Conservation (phyloP, 2,888 invertebrate genomes). For the Coleophora deauratella region DNA sequence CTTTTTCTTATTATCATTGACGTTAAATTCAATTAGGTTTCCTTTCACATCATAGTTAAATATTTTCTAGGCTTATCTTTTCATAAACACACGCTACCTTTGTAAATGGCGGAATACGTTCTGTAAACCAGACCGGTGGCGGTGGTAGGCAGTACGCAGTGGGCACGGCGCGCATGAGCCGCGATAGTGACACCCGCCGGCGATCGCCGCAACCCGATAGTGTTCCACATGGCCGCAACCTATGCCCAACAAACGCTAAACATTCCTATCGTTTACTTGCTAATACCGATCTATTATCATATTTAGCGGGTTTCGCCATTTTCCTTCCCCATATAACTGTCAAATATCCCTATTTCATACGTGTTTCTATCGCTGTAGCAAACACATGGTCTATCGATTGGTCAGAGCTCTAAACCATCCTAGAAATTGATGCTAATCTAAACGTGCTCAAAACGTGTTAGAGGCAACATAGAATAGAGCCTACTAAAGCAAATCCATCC, state of each 20-base stretch:
- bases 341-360: conserved; percentile 1
- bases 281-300: conserved; percentile 5
- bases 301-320: not conserved
- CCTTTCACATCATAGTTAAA: too few species aligned
- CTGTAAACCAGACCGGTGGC: too few species aligned
- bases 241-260: conserved; percentile 5
- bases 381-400: too few species aligned
- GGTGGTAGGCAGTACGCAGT: too few species aligned
- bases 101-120: conserved; percentile 23
- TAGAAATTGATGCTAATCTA: too few species aligned
- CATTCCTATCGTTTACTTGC: conserved; percentile 8
- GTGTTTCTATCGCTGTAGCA: too few species aligned
- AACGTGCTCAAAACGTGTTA: too few species aligned
- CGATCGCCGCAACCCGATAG: conserved; percentile 48
- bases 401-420: too few species aligned
- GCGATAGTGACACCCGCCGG: conserved; percentile 38
- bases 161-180: conserved; percentile 24
- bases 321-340: conserved; percentile 5
- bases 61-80: conserved; percentile 13
- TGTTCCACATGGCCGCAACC: conserved; percentile 22
- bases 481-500: conserved; percentile 58
- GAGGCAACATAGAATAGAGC: conserved; percentile 1
- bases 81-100: conserved; percentile 16
- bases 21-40: too few species aligned
- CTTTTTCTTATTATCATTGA: too few species aligned